Conservation (phyloP, 2,797 vertebrate species). For the Cyprinella venusta region DNA sequence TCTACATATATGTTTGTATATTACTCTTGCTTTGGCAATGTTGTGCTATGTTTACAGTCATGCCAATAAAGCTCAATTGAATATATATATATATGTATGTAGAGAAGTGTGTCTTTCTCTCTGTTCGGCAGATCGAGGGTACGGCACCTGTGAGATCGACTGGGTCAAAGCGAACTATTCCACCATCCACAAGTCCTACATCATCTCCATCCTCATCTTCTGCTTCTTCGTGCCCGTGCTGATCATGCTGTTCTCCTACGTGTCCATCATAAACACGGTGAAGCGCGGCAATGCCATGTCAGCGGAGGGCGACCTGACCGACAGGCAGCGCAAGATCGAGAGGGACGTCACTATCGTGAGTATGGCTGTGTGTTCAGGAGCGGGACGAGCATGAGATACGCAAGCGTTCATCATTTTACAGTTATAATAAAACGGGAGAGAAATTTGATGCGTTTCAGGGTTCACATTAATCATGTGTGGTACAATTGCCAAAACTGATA, state of each 20-base stretch:
- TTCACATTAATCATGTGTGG: no score
- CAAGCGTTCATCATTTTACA: no score
- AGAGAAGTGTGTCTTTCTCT: not conserved
- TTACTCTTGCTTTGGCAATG: no score
- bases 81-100: not conserved
- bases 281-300: constrained; percentile 84
- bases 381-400: no score
- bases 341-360: constrained; percentile 82
- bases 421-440: no score
- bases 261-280: constrained; percentile 87
- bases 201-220: constrained; percentile 86
- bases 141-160: constrained; percentile 88
- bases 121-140: constrained; percentile 78
- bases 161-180: constrained; percentile 92
- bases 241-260: constrained; percentile 84
- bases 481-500: no score
- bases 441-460: no score
- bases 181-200: constrained; percentile 88
- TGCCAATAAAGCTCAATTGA: no score
- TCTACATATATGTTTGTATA: no score
- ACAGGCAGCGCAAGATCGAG: constrained; percentile 83
- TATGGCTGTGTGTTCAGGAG: no score
- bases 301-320: constrained; percentile 76
- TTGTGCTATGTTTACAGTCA: no score
- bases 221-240: constrained; percentile 84